phyloP scores from a whole-genome alignment of 2,888 invertebrate species.

The Caenorhabditis doughertyi region DNA sequence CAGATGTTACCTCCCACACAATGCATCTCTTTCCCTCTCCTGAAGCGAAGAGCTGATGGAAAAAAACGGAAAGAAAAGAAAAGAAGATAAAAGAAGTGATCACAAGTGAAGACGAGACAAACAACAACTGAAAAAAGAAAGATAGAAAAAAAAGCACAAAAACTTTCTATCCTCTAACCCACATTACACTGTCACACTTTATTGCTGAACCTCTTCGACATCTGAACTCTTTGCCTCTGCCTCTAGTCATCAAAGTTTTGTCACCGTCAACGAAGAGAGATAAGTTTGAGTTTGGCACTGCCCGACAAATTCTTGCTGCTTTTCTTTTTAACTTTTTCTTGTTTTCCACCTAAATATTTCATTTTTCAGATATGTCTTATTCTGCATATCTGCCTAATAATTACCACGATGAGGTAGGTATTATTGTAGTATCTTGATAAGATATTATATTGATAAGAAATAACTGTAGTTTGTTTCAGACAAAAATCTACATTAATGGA shows the following conservation, averaged over 20 bases:
- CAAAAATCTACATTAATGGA: conserved; percentile 81
- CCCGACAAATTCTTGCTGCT: conserved; percentile 4
- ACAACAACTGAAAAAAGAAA: conserved; percentile 58
- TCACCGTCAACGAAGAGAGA: conserved; percentile 28
- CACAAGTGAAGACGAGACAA: conserved; percentile 54
- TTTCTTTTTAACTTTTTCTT: conserved; percentile 1
- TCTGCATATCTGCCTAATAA: conserved; percentile 49
- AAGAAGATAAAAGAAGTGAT: conserved; percentile 58
- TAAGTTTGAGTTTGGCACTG: conserved; percentile 49
- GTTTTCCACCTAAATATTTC: neutral
- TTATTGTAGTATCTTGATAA: neutral
- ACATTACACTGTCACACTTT: conserved; percentile 51
- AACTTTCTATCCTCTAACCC: conserved; percentile 50
- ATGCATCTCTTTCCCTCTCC: neutral
- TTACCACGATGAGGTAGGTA: conserved; percentile 59
- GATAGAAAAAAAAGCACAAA: conserved; percentile 46
- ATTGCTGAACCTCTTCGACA: conserved; percentile 55
- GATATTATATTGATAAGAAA: no score
- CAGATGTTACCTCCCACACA: conserved; percentile 65
- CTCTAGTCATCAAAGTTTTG: conserved; percentile 55
- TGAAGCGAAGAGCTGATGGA: conserved; percentile 24
- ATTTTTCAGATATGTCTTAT: conserved; percentile 52
- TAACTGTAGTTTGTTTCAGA: conserved; percentile 63
- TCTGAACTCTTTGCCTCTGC: conserved; percentile 52
- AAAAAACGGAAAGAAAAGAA: conserved; percentile 30